Evolutionary conservation across 1,140 invertebrate species (phyloP).

Genomic region (Drosophila ananassae): DNA sequence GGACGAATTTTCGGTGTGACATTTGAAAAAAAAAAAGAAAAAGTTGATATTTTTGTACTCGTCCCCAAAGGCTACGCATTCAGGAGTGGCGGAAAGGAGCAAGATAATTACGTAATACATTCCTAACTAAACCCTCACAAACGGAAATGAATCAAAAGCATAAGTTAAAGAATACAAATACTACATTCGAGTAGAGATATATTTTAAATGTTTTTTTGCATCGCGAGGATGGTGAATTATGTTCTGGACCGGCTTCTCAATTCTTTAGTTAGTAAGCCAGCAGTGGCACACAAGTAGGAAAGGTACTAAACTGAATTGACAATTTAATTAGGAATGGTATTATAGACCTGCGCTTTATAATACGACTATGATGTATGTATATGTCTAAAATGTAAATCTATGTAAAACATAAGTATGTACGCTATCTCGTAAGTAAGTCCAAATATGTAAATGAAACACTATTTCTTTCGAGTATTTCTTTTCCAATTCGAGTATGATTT

Average conservation of each 20-base stretch:
- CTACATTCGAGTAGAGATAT: slow-evolving; percentile 29
- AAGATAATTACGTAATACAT: slow-evolving; percentile 50
- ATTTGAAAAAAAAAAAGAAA: slow-evolving; percentile 2
- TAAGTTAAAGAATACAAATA: slow-evolving; percentile 36
- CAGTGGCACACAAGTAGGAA: slow-evolving; percentile 48
- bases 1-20: slow-evolving; percentile 39
- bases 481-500: slow-evolving; percentile 53
- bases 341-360: slow-evolving; percentile 50
- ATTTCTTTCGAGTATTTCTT: slow-evolving; percentile 16
- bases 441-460: slow-evolving; percentile 76
- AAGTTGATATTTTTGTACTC: slow-evolving; percentile 79
- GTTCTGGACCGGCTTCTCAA: slow-evolving; percentile 34
- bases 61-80: slow-evolving; percentile 50
- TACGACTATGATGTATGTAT: slow-evolving; percentile 52
- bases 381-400: slow-evolving; percentile 75
- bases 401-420: slow-evolving; percentile 75
- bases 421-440: slow-evolving; percentile 69
- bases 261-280: slow-evolving; percentile 54
- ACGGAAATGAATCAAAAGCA: slow-evolving; percentile 72
- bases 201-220: slow-evolving; percentile 48
- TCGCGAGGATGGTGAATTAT: slow-evolving; percentile 30
- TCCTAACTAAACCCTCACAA: slow-evolving; percentile 66
- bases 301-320: slow-evolving; percentile 59
- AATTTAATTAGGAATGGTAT: slow-evolving; percentile 54
- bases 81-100: slow-evolving; percentile 32